phyloP scores from a whole-genome alignment of 2,797 vertebrate genomes.

The Alca torda region DNA sequence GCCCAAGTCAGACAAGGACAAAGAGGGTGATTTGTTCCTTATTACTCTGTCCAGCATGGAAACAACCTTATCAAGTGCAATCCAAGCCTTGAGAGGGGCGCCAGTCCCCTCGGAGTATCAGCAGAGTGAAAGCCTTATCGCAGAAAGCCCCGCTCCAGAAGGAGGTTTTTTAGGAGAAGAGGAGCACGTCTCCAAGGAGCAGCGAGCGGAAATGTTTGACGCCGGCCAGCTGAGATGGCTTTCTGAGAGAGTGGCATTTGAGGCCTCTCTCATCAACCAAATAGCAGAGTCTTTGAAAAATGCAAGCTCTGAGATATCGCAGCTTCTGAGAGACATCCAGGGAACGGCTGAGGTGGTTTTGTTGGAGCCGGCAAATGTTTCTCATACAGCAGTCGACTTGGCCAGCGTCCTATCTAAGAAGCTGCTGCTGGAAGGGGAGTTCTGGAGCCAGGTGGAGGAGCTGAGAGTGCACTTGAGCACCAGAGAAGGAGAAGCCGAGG shows the following conservation, averaged over 20 bases:
- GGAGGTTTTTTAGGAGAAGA: neutral
- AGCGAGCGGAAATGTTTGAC: slow-evolving; percentile 59
- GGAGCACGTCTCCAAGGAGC: slow-evolving; percentile 1
- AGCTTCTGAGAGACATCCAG: slow-evolving; percentile 82
- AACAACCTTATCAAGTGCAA: slow-evolving; percentile 39
- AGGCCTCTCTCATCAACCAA: slow-evolving; percentile 87
- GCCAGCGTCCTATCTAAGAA: slow-evolving; percentile 86
- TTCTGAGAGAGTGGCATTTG: slow-evolving; percentile 86
- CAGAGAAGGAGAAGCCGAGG: slow-evolving; percentile 28
- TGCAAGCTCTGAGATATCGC: slow-evolving; percentile 81
- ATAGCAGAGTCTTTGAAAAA: slow-evolving; percentile 89
- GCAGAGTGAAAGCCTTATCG: neutral
- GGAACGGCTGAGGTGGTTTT: slow-evolving; percentile 74
- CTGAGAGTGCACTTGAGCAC: slow-evolving; percentile 73
- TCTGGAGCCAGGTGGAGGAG: slow-evolving; percentile 87
- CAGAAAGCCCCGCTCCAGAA: neutral
- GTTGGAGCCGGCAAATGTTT: slow-evolving; percentile 74
- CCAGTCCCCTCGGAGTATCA: neutral
- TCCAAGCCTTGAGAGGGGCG: slow-evolving; percentile 42
- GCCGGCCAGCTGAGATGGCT: slow-evolving; percentile 80
- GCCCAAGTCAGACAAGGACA: slow-evolving; percentile 67
- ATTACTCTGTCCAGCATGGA: slow-evolving; percentile 67
- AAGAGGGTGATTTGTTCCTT: slow-evolving; percentile 39
- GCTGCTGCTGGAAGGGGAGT: slow-evolving; percentile 86
- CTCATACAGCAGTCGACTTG: slow-evolving; percentile 77